These are phyloP conservation scores for Drosophila lutescens DNA, from an alignment of 2,888 invertebrate species.

Conservation along the genomic window DNA sequence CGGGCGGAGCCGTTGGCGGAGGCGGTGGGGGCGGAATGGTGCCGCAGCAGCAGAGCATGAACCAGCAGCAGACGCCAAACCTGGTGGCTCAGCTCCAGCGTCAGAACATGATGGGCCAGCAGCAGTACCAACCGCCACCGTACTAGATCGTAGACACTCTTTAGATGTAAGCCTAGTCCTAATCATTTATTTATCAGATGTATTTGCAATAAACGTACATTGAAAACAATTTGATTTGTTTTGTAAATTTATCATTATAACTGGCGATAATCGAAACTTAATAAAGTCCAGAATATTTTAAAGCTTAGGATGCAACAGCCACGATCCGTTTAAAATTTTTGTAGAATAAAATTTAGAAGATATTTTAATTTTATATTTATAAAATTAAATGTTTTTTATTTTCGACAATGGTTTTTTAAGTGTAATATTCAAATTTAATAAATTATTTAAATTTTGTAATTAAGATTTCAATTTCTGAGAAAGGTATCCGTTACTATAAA, in stretches of 20 bases:
- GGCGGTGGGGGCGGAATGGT: slow-evolving; percentile 80
- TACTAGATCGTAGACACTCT: slow-evolving; percentile 50
- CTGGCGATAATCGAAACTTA: too few relatives aligned
- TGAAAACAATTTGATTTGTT: background rate
- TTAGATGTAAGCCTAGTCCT: slow-evolving; percentile 49
- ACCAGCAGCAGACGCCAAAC: slow-evolving; percentile 87
- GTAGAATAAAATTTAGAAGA: too few relatives aligned
- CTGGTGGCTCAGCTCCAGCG: slow-evolving; percentile 88
- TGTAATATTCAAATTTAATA: background rate
- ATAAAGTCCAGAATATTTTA: too few relatives aligned
- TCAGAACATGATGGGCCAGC: slow-evolving; percentile 85
- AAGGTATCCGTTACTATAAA: too few relatives aligned
- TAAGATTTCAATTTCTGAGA: background rate
- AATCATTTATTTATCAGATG: slow-evolving; percentile 62
- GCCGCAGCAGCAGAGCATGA: slow-evolving; percentile 85
- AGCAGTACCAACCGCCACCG: slow-evolving; percentile 81
- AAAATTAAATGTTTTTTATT: too few relatives aligned
- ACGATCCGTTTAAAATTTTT: too few relatives aligned
- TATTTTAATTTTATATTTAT: background rate
- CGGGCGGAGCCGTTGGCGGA: slow-evolving; percentile 80
- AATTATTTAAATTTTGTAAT: background rate
- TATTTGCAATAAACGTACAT: slow-evolving; percentile 64
- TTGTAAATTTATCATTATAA: too few relatives aligned
- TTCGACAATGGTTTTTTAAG: too few relatives aligned
- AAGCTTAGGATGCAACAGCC: too few relatives aligned